These are phyloP conservation scores for Diacarnus erythraeanus DNA, from an alignment of 37 sponge, comb jelly and placozoan species.

Conservation along the genomic window DNA sequence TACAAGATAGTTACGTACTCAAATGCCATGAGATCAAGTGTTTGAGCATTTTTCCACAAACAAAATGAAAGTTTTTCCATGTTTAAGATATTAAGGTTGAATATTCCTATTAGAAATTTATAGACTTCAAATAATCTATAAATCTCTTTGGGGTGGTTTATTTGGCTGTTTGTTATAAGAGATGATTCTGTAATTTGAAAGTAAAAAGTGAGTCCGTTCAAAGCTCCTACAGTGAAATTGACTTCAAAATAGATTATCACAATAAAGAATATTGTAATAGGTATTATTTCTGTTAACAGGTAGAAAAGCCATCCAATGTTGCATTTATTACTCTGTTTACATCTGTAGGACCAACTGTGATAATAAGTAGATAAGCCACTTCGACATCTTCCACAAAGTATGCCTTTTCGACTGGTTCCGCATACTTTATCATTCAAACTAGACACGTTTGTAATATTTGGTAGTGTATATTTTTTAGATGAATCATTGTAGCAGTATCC, in stretches of 20 bases:
- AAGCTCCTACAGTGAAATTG: constrained; percentile 37
- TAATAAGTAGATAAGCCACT: constrained; percentile 12
- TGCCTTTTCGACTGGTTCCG: constrained; percentile 32
- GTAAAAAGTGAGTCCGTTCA: constrained; percentile 41
- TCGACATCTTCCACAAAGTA: constrained; percentile 32
- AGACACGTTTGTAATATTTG: background rate
- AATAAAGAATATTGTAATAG: constrained; percentile 20
- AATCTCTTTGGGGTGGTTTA: too few species aligned
- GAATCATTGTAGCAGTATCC: constrained; percentile 14
- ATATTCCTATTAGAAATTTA: too few species aligned
- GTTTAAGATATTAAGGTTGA: constrained; percentile 38
- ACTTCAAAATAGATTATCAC: constrained; percentile 17
- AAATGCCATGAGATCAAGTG: constrained; percentile 28
- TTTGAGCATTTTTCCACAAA: constrained; percentile 24
- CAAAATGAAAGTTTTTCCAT: constrained; percentile 25
- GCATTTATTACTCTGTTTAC: background rate
- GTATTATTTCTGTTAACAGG: constrained; percentile 38
- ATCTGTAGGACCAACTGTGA: constrained; percentile 25
- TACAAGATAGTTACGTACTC: constrained; percentile 36
- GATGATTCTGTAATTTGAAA: constrained; percentile 22
- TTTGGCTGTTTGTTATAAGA: background rate
- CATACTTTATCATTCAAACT: background rate
- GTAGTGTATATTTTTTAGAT: background rate
- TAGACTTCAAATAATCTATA: too few species aligned
- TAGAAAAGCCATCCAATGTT: constrained; percentile 24